These are phyloP conservation scores for Antigone vipio DNA, from an alignment of 2,113 vertebrate genomes.

Conservation along the genomic window DNA sequence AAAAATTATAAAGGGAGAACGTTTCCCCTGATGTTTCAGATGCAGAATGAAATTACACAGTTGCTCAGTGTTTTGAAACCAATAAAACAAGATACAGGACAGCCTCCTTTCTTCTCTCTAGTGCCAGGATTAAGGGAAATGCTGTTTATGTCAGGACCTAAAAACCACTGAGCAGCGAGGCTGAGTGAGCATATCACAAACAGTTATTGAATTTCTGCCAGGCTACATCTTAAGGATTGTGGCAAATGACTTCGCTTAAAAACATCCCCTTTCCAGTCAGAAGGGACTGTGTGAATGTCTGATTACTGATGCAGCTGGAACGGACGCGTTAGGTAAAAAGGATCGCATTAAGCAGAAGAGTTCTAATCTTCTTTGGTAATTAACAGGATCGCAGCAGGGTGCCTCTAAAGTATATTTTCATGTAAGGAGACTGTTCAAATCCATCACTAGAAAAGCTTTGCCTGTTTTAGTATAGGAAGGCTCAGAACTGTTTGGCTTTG, in stretches of 20 bases:
- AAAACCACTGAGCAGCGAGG: conserved; percentile 50
- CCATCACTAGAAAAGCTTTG: conserved; percentile 29
- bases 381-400: conserved; percentile 64
- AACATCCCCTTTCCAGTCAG: conserved; percentile 57
- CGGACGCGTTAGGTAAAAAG: conserved; percentile 41
- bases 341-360: conserved; percentile 61
- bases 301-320: conserved; percentile 67
- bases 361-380: conserved; percentile 72
- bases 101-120: conserved; percentile 26
- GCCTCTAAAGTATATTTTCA: conserved; percentile 53
- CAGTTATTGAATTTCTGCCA: conserved; percentile 79
- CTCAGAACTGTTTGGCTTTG: conserved; percentile 46
- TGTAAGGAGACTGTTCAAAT: conserved; percentile 47
- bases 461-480: not conserved
- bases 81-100: conserved; percentile 26
- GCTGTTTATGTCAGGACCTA: conserved; percentile 58
- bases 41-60: conserved; percentile 42
- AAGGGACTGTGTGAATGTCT: conserved; percentile 65
- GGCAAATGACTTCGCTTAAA: conserved; percentile 73
- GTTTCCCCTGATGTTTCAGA: not conserved
- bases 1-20: conserved; percentile 16
- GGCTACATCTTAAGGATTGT: conserved; percentile 65
- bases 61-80: conserved; percentile 47
- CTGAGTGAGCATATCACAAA: conserved; percentile 70
- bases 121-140: conserved; percentile 57